Percentiles rank a stretch among this genome's conserved stretches.
These are phyloP conservation scores for Myrmecobius fasciatus DNA, from an alignment of 2,113 vertebrate species.

Conservation along the genomic window DNA sequence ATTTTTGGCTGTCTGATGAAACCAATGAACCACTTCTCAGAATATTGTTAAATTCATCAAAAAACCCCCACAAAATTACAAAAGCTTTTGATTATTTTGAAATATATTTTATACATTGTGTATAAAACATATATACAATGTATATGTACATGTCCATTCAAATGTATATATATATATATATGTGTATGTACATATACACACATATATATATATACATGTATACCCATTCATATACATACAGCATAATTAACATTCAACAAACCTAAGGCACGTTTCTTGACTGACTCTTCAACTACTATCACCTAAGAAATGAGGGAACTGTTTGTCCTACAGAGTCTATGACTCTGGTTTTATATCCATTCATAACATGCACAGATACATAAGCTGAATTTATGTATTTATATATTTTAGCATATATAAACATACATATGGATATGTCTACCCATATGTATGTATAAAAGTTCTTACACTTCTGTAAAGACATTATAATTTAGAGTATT, in stretches of 20 bases:
- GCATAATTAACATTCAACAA: not conserved
- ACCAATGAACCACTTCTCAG: not conserved
- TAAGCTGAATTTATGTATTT: not conserved
- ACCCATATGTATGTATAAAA: too few relatives aligned
- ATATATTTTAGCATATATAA: accelerated
- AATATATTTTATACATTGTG: not conserved
- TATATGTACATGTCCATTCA: not conserved
- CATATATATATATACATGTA: too few relatives aligned
- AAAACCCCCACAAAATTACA: not conserved
- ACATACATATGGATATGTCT: not conserved
- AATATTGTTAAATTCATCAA: not conserved
- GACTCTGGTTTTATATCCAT: not conserved
- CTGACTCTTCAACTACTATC: not conserved
- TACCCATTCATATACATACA: not conserved
- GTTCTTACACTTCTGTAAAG: too few relatives aligned
- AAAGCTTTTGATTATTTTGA: not conserved
- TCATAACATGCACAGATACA: not conserved
- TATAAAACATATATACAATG: not conserved
- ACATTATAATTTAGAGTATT: too few relatives aligned
- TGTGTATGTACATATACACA: too few relatives aligned
- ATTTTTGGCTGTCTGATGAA: not conserved
- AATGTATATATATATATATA: not conserved
- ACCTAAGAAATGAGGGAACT: not conserved
- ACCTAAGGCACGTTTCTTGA: not conserved
- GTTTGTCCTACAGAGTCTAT: not conserved